Conservation (phyloP, 2,113 vertebrate species). For the Thamnophis sirtalis region DNA sequence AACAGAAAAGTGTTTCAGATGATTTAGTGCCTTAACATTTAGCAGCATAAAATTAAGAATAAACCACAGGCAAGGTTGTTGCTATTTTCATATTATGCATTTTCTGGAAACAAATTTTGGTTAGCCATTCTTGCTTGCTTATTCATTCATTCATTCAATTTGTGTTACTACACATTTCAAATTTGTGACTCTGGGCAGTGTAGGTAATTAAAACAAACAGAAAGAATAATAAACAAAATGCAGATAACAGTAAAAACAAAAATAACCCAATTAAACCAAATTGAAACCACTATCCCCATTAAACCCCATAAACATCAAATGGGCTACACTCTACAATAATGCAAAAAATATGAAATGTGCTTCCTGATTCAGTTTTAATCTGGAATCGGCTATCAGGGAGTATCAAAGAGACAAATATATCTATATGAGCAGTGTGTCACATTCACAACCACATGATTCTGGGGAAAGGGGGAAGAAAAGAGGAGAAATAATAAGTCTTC, state of each 20-base stretch:
- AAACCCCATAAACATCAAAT: neutral
- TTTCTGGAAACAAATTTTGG: neutral
- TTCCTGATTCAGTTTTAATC: neutral
- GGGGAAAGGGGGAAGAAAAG: neutral
- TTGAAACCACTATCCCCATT: neutral
- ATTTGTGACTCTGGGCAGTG: neutral
- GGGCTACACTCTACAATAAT: neutral
- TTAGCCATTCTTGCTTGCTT: neutral
- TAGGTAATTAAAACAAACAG: neutral
- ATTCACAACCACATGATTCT: neutral
- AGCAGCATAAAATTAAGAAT: neutral
- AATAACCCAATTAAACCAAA: neutral
- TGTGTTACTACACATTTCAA: neutral
- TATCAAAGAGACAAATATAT: neutral
- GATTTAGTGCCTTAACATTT: neutral
- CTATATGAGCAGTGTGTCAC: neutral
- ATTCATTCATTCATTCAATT: neutral
- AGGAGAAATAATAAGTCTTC: neutral
- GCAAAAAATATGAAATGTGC: neutral
- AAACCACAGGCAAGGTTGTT: neutral
- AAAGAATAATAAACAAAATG: neutral
- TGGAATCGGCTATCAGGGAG: neutral
- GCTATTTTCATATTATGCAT: neutral
- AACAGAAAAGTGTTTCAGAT: neutral
- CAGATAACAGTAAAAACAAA: neutral